A percentile compares a stretch with the other conserved stretches of the same genome.
Evolutionary conservation across 1,140 invertebrate species (phyloP).

Genomic region (Rhagoletis pomonella): DNA sequence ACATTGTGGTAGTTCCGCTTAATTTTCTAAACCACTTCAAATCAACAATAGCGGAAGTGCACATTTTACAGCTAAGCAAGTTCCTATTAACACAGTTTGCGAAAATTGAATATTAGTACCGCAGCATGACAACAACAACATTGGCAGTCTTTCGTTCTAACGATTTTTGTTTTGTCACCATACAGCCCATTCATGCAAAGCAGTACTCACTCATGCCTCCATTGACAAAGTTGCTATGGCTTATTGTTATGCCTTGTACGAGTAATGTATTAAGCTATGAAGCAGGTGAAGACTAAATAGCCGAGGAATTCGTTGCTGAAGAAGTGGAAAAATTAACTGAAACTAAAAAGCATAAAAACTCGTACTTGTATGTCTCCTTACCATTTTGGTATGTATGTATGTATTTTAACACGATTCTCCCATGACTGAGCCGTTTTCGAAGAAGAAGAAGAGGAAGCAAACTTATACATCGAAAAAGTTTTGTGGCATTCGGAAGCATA

Average conservation of each 20-base stretch:
- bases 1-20: not conserved
- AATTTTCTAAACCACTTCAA: constrained; percentile 2
- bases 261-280: not conserved
- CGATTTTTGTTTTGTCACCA: not conserved
- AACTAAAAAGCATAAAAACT: constrained; percentile 30
- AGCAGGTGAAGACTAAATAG: too few relatives aligned
- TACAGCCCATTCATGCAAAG: constrained; percentile 7
- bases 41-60: constrained; percentile 20
- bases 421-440: not conserved
- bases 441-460: not conserved
- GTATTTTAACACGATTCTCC: not conserved
- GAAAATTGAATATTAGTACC: constrained; percentile 35
- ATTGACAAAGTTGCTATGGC: constrained; percentile 1
- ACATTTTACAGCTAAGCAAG: constrained; percentile 23
- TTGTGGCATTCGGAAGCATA: too few relatives aligned
- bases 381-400: not conserved
- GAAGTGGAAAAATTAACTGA: not conserved
- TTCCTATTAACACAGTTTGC: constrained; percentile 26
- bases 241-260: not conserved
- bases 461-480: too few relatives aligned
- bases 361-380: not conserved
- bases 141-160: constrained; percentile 2
- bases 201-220: not conserved
- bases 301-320: not conserved
- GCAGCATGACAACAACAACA: not conserved